Base-by-base conservation (phyloP, 2,113 vertebrate species). In the Apteryx owenii region DNA sequence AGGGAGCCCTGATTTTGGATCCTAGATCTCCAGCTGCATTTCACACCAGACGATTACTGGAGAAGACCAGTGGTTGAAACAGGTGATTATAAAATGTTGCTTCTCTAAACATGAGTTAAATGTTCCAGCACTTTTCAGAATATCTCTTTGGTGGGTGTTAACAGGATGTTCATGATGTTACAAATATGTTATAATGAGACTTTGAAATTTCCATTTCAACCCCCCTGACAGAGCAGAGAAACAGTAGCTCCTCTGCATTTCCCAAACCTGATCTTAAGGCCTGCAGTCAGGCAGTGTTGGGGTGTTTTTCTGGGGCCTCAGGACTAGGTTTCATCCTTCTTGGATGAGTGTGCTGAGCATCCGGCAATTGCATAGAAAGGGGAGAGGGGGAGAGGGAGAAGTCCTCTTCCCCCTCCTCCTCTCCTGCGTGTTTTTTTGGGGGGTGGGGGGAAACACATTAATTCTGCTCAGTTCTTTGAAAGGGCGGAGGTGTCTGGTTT, bases 121-220 rank as follows among this genome's bases (percentile, higher is more conserved):
- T 16, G 29, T 4, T 26, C 16, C 58, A 54, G 33, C 29, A 26
- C 1, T 1, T 23, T 71, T 40, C 26, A 12, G 51, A 75, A 26
- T 22, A 72, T 14, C 15, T 4, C 29, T 58, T 31, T 29, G 31
- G 5, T 18, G 36, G 10, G 22, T 44, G 6, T 28, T 48, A 60
- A 76, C 0, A 2, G 23, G 7, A 72, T 65, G 22, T 10, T 58
- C 10, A 0, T 4, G 12, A 51, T 12, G 36, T 46, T 56, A 21
- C 0, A 18, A 36, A 46, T 0, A 0, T 31, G 28, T 29, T 36
- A 7, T 7, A 79, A 50, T 0, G 1, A 10, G 7, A 14, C 51
- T 88, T 64, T 36, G 60, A 21, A 60, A n/a, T 60, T 85, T 85
- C 61, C 40, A 8, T 50, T 88, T 64, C 66, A 76, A 29, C 23